Percentiles rank a stretch among this genome's conserved stretches.
phyloP scores from a whole-genome alignment of 2,113 vertebrate species.

The Psephotus haematonotus region DNA sequence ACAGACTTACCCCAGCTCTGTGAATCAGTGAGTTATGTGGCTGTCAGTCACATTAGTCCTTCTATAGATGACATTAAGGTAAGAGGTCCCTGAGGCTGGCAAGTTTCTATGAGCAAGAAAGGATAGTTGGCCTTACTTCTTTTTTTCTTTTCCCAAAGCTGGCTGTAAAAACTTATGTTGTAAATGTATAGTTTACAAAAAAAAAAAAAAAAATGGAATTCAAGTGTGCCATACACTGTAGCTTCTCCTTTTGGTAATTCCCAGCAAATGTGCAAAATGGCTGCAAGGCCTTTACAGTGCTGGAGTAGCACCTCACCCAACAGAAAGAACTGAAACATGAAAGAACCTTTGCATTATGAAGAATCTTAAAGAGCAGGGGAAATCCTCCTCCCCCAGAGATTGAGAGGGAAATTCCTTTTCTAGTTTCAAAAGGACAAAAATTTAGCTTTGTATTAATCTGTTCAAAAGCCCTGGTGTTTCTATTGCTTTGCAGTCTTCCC shows the following conservation, averaged over 20 bases:
- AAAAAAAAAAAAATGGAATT: neutral
- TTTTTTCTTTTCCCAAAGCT: neutral
- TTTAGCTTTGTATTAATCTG: neutral
- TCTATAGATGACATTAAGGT: neutral
- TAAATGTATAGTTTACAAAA: neutral
- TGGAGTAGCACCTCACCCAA: neutral
- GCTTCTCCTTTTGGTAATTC: neutral
- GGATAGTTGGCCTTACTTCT: neutral
- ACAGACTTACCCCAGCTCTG: neutral
- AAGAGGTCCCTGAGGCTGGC: neutral
- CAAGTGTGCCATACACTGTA: neutral
- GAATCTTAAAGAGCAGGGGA: constrained; percentile 11
- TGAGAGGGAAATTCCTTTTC: constrained; percentile 38
- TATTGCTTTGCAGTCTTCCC: neutral
- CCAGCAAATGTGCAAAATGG: neutral
- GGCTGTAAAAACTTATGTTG: neutral
- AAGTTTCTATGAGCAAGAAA: neutral
- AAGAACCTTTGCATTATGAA: constrained; percentile 21
- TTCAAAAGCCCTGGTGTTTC: neutral
- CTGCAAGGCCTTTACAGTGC: neutral
- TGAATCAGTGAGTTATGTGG: neutral
- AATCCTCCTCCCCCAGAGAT: neutral
- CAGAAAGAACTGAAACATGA: constrained; percentile 21
- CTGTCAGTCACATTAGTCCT: neutral
- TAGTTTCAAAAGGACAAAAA: neutral